Evolutionary conservation across 2,797 vertebrate genomes (phyloP), one percentile per base, ranked within the genome.

Genomic region (Enteromius trimaculatus): DNA sequence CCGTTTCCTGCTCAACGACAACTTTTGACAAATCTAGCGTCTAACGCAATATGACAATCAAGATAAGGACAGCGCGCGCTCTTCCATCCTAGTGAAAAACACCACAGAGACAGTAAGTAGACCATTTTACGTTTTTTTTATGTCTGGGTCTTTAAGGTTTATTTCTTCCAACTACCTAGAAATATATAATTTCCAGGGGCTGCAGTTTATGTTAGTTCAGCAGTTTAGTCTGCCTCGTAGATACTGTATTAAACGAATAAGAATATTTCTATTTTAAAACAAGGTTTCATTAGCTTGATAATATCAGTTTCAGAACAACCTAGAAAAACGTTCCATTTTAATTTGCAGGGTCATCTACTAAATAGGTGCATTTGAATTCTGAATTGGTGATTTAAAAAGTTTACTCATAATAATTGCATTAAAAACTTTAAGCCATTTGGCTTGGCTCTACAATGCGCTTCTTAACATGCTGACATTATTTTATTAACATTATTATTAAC

Each of bases 21-120:
- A 62, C 75, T 83, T 83, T 64, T 70, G 53, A 42, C 21, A 51
- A 78, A 68, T 34, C 19, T 44, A 60, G 34, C 29, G 66, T 51
- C 16, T 70, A 21, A n/a, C 37, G 21, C 58, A 51, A 37, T 7
- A 65, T 82, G 47, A 39, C 47, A 62, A 14, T 81, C 16, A 42
- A 29, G 37, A 71, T 70, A 26, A 83, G 2, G 55, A 70, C 72
- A 77, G 49, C 26, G 23, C 47, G 23, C 14, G n/a, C 34, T 39
- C 19, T 21, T 81, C 19, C 53, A 23, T 71, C 21, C 42, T 6
- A 26, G 49, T 77, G 49, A 77, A 44, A 49, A 13, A 16, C 79
- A n/a, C 0, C 47, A 23, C 19, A 49, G 34, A 42, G 74, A 31
- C 65, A 78, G 82, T 83, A 78, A 83, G 82, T 71, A 19, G 10